A percentile compares a stretch with the other conserved stretches of the same genome.
phyloP scores from a whole-genome alignment of 53 echinoderm and acorn worm genomes.

The Actinopyga echinites region DNA sequence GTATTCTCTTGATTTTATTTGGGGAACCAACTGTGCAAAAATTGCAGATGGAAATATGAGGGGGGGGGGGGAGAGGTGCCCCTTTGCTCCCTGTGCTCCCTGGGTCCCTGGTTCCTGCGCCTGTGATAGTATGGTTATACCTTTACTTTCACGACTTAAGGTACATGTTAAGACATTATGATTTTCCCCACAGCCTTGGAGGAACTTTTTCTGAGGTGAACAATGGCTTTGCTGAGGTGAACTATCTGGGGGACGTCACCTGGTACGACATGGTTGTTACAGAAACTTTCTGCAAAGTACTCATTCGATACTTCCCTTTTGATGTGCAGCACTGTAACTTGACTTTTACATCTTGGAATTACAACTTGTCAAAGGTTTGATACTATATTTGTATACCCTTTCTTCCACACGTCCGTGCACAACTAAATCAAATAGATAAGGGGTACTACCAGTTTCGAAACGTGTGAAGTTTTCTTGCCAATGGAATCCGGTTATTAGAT shows the following conservation, averaged over 20 bases:
- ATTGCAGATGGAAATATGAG: no score
- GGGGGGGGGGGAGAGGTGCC: no score
- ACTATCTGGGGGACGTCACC: slow-evolving; percentile 41
- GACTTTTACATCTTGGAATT: slow-evolving; percentile 62
- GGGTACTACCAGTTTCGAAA: no score
- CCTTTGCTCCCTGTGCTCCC: no score
- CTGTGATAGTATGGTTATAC: no score
- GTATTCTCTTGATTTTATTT: no score
- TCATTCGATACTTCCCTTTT: slow-evolving; percentile 65
- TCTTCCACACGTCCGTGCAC: background rate
- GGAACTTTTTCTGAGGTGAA: slow-evolving; percentile 48
- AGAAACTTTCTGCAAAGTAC: slow-evolving; percentile 65
- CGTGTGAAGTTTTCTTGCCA: no score
- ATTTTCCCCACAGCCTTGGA: slow-evolving; percentile 35
- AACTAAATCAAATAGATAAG: background rate
- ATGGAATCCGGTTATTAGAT: no score
- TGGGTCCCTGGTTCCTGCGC: no score
- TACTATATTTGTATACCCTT: background rate
- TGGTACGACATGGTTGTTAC: slow-evolving; percentile 64
- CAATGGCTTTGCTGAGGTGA: slow-evolving; percentile 35
- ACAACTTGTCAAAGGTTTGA: slow-evolving; percentile 29
- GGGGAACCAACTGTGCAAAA: no score
- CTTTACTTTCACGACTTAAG: no score
- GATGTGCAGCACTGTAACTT: slow-evolving; percentile 65
- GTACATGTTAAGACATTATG: no score